Conservation (phyloP, 2,113 vertebrate species). For the Cygnus atratus region DNA sequence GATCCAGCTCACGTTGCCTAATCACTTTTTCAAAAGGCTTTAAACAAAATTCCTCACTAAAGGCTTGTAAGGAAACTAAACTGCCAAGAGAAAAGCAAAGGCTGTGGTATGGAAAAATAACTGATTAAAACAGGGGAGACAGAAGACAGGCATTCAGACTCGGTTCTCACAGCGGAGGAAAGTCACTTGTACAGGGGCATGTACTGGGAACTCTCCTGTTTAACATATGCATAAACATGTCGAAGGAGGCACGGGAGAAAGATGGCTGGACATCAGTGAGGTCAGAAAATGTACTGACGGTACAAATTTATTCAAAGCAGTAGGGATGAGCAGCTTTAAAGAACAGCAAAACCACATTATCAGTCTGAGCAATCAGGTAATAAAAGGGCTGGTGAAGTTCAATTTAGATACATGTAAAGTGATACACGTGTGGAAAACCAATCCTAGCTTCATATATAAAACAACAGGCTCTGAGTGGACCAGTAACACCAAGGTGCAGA, state of each 20-base stretch:
- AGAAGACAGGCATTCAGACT: background rate
- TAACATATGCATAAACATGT: background rate
- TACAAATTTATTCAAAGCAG: background rate
- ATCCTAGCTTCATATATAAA: slow-evolving; percentile 46
- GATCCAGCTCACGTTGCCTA: background rate
- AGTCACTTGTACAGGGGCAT: background rate
- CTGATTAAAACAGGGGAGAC: background rate
- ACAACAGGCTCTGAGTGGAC: background rate
- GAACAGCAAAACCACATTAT: background rate
- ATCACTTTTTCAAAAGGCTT: background rate
- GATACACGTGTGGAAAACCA: background rate
- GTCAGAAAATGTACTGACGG: background rate
- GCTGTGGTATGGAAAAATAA: background rate
- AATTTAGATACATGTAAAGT: slow-evolving; percentile 14
- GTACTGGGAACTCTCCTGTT: background rate
- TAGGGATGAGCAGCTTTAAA: background rate
- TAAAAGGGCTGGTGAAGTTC: slow-evolving; percentile 15
- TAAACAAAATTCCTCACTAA: background rate
- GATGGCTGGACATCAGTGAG: background rate
- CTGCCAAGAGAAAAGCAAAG: background rate
- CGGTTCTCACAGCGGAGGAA: background rate
- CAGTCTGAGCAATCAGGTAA: background rate
- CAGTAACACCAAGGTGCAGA: background rate
- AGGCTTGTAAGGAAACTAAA: background rate
- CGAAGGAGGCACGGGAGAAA: background rate